Base-by-base conservation (phyloP, 2,888 invertebrate species). In the Leptinotarsa peninsularis region DNA sequence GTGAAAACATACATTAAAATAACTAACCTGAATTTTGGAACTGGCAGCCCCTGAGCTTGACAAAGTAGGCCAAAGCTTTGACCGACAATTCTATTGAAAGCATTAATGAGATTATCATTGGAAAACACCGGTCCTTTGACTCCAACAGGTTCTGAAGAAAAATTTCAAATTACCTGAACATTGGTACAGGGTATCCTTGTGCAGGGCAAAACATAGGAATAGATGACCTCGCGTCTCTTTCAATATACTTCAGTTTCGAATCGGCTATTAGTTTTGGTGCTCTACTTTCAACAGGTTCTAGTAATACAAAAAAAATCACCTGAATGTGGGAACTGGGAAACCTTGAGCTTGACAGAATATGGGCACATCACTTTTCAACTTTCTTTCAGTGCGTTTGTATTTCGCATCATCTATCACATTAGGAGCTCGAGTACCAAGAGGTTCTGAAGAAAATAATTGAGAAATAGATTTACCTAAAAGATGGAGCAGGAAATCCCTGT, bases 81-180 rank as follows among this genome's bases (percentile, higher is more conserved):
- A 21, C 87, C 66, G 49, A 33, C 60, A 71, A 88, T 85, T 93
- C 91, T 86, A 91, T 92, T 56, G 87, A 93, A 93, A 87, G 92
- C 92, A 82, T 92, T 91, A 86, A 92, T 91, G 87, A 93, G 91
- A 79, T 92, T 91, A 84, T 93, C 93, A 81, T 91, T 91, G 75
- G 93, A 93, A 87, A 94, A 92, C 82, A 92, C 92, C 76, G 94
- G 94, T 81, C 92, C 91, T 88, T 93, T 94, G 82, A 92, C 92
- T 87, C 93, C 93, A 84, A 94, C 91, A 60, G 92, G 92, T 89
- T 92, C 92, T 92, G 90, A 43, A 81, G 88, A 89, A 86, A 73
- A 75, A 52, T 75, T 70, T 60, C 4, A 67, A 74, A 78, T 76
- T 76, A 77, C 76, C 91, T 91, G 89, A 91, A 91, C 81, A 87